Evolutionary conservation across 1,140 invertebrate genomes (phyloP), one percentile per base, ranked within the genome.

Genomic region (Drosophila novamexicana): DNA sequence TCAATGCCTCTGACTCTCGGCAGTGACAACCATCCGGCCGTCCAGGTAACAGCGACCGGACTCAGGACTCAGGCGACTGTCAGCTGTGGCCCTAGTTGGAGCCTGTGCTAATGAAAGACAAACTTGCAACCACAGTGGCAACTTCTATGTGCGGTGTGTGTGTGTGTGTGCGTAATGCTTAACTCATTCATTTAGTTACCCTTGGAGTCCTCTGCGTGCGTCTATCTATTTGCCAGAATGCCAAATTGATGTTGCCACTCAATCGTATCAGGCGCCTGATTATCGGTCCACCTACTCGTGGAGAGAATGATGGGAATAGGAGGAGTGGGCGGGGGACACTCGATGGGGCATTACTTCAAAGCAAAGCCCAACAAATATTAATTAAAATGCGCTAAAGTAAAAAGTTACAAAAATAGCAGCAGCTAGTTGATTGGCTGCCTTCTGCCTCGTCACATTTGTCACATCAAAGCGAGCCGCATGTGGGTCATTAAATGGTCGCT

Each of bases 401-500:
- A 64, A 67, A 12, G 37, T 36, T 42, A 45, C 12, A 22, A 53
- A 61, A 62, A 45, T 34, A 36, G 52, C 34, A 47, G 16, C 32
- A 54, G 39, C 14, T 40, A 45, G 40, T 34, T 57, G 64, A 61
- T 67, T 73, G 47, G 56, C 4, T 18, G 32, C 2, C n/a, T 3
- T 7, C 37, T 6, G 49, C 37, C 18, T 2, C 22, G 1, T 14
- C 18, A 14, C 2, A 4, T 29, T 12, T 37, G 61, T 79, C 45
- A 81, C 65, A 82, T 82, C 76, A 86, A 88, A 86, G 83, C 50
- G 18, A 22, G 16, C 44, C 42, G n/a, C 50, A 86, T 89, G 83
- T 66, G 79, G 84, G 83, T 83, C 84, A 86, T 86, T 86, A 79
- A 86, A 79, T 88, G 71, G 50, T 64, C 67, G 62, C 2, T 7